Evolutionary conservation across 2,797 vertebrate species (phyloP).

Genomic region (Gastrophryne carolinensis): DNA sequence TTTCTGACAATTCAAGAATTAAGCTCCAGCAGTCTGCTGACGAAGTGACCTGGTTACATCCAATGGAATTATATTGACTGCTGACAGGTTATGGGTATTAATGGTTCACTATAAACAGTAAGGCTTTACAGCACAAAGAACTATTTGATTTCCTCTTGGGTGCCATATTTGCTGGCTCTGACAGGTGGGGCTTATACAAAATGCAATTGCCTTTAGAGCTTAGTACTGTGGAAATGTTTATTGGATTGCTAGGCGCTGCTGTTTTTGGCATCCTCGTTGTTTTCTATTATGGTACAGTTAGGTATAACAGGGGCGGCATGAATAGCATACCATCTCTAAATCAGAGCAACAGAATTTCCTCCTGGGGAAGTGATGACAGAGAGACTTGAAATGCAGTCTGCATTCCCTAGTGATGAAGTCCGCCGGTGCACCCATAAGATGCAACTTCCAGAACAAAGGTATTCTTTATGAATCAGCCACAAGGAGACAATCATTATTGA

Average conservation of each 20-base stretch:
- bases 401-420: conserved; percentile 15
- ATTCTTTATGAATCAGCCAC: not conserved
- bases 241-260: not conserved
- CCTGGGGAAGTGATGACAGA: conserved; percentile 24
- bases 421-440: not conserved
- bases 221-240: too few relatives aligned
- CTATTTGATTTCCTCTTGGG: too few relatives aligned
- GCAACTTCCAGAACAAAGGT: not conserved
- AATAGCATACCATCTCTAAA: not conserved
- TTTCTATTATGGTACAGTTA: not conserved
- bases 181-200: too few relatives aligned
- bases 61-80: too few relatives aligned
- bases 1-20: too few relatives aligned
- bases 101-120: too few relatives aligned
- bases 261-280: not conserved
- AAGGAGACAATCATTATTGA: not conserved
- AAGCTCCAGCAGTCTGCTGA: too few relatives aligned
- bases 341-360: conserved; percentile 26
- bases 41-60: too few relatives aligned
- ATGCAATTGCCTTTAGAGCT: too few relatives aligned
- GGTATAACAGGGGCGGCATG: not conserved
- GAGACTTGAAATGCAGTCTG: conserved; percentile 30
- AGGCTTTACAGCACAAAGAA: too few relatives aligned
- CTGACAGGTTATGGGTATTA: too few relatives aligned
- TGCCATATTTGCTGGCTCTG: too few relatives aligned